Conservation (phyloP, 2,888 invertebrate species). For the Lasioglossum pauxillum region DNA sequence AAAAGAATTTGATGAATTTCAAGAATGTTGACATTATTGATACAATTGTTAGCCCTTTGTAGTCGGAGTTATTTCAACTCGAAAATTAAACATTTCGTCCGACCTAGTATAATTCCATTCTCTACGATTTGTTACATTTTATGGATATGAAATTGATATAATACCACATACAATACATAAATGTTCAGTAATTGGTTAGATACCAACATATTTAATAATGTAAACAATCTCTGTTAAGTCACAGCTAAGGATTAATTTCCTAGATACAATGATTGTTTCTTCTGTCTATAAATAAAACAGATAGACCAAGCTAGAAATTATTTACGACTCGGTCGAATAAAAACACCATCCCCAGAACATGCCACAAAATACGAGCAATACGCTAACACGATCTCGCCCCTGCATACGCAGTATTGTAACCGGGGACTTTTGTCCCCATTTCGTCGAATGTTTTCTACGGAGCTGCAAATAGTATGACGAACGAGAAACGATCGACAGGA, state of each 20-base stretch:
- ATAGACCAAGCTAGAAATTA: background rate
- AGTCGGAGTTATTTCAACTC: too few species aligned
- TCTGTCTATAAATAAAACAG: background rate
- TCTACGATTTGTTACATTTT: too few species aligned
- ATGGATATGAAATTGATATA: too few species aligned
- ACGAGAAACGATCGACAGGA: conserved; percentile 66
- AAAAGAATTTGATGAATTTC: too few species aligned
- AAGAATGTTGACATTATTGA: too few species aligned
- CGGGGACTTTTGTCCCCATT: conserved; percentile 20
- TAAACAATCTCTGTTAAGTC: too few species aligned
- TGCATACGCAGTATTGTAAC: conserved; percentile 7
- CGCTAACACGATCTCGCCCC: conserved; percentile 29
- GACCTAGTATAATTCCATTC: too few species aligned
- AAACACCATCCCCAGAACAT: conserved; percentile 24
- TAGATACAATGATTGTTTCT: background rate
- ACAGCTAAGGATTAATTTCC: background rate
- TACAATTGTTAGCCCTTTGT: too few species aligned
- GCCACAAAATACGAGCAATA: conserved; percentile 30
- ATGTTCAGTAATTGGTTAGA: too few species aligned
- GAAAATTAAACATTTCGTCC: too few species aligned
- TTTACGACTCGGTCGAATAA: background rate
- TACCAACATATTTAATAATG: too few species aligned
- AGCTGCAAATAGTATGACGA: conserved; percentile 68
- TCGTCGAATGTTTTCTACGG: conserved; percentile 31
- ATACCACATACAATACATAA: too few species aligned